Percentiles rank a stretch among this genome's conserved stretches.
Evolutionary conservation across 2,797 vertebrate species (phyloP).

Genomic region (Loris lydekkerianus): DNA sequence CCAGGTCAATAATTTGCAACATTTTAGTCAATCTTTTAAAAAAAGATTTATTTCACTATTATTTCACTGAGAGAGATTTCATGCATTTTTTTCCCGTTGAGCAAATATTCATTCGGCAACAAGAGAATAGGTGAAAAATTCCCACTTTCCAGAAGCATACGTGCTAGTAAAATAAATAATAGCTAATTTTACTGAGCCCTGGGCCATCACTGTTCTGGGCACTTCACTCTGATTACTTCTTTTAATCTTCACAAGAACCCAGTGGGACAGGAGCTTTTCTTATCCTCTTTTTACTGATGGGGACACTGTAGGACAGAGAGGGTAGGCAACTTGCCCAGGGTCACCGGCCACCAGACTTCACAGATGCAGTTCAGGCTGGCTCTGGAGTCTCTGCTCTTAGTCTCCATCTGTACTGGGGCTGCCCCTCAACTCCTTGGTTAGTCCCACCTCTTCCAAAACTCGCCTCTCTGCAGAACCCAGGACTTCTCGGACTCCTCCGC

Average conservation of each 20-base stretch:
- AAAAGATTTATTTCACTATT: too few relatives aligned
- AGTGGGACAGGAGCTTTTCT: neutral
- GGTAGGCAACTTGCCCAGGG: neutral
- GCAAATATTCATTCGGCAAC: slow-evolving; percentile 20
- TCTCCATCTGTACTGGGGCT: neutral
- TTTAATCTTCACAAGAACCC: neutral
- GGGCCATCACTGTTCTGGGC: neutral
- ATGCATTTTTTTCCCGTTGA: neutral
- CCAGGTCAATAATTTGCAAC: slow-evolving; percentile 23
- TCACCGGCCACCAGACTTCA: neutral
- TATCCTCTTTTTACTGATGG: neutral
- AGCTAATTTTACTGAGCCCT: neutral
- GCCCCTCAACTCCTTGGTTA: neutral
- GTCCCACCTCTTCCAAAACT: neutral
- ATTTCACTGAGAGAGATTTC: neutral
- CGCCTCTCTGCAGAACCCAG: neutral
- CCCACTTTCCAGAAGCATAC: neutral
- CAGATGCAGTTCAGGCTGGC: neutral
- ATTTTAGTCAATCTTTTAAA: neutral
- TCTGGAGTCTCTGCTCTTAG: neutral
- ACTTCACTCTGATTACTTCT: slow-evolving; percentile 19
- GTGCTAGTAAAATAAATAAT: neutral
- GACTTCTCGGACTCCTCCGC: neutral
- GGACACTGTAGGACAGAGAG: neutral
- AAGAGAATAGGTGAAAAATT: neutral